Conservation (phyloP, 2,888 invertebrate genomes). For the Trissolcus brochymenae region DNA sequence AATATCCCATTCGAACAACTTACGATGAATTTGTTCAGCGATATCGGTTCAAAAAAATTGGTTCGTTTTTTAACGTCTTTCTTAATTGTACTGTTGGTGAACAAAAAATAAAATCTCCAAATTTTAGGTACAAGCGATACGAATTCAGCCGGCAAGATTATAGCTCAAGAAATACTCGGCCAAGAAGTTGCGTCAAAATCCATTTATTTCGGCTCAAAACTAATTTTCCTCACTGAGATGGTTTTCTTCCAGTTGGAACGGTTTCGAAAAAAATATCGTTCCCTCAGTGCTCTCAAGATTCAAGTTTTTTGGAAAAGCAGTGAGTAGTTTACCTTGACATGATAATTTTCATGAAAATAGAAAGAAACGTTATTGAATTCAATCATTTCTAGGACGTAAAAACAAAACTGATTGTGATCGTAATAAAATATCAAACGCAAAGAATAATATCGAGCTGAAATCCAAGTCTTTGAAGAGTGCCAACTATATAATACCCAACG, state of each 20-base stretch:
- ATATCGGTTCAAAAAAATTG: constrained; percentile 56
- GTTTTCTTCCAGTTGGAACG: constrained; percentile 61
- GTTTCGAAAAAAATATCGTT: constrained; percentile 59
- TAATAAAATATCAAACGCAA: constrained; percentile 13
- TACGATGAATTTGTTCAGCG: constrained; percentile 63
- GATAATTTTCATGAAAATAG: not conserved
- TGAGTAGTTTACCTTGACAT: constrained; percentile 35
- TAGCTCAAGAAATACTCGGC: constrained; percentile 40
- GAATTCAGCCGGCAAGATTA: constrained; percentile 16
- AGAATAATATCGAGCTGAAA: not conserved
- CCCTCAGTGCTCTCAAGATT: constrained; percentile 61
- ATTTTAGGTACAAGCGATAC: constrained; percentile 18
- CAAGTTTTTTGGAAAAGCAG: constrained; percentile 63
- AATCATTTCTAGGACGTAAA: constrained; percentile 19
- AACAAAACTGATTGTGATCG: constrained; percentile 6
- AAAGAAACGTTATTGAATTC: not conserved
- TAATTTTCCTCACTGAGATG: constrained; percentile 63
- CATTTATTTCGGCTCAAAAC: constrained; percentile 62
- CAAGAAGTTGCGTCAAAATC: constrained; percentile 38
- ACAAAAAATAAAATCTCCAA: not conserved
- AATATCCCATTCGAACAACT: constrained; percentile 62
- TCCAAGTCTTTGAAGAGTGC: constrained; percentile 1
- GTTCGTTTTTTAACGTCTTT: constrained; percentile 29
- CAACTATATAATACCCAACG: not conserved
- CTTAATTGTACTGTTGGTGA: not conserved